A percentile compares a stretch with the other conserved stretches of the same genome.
Evolutionary conservation across 2,797 vertebrate species (phyloP).

Genomic region (Catostomus latipinnis): DNA sequence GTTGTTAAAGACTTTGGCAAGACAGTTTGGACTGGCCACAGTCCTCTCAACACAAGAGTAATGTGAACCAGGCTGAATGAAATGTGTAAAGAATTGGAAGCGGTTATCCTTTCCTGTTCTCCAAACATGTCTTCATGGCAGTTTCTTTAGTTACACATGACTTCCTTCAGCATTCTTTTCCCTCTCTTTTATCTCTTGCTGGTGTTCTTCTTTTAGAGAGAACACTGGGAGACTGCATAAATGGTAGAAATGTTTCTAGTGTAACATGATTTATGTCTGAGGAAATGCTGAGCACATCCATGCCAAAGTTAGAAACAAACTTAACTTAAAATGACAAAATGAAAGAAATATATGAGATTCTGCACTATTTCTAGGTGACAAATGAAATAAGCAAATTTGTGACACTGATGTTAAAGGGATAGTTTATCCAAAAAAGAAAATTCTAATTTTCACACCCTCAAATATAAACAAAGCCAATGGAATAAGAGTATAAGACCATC

Average conservation of each 20-base stretch:
- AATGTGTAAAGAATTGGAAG: slow-evolving; percentile 26
- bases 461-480: slow-evolving; percentile 97
- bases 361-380: too few relatives aligned
- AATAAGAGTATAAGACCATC: slow-evolving; percentile 99
- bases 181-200: neutral
- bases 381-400: too few relatives aligned
- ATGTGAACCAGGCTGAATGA: slow-evolving; percentile 22
- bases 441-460: too few relatives aligned
- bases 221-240: neutral
- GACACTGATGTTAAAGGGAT: too few relatives aligned
- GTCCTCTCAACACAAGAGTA: slow-evolving; percentile 11
- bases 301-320: too few relatives aligned
- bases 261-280: neutral
- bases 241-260: neutral
- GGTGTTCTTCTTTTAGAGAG: slow-evolving; percentile 2
- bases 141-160: neutral
- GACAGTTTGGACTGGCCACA: neutral
- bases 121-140: slow-evolving; percentile 39
- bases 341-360: too few relatives aligned
- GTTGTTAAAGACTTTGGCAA: slow-evolving; percentile 24
- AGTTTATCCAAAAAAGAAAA: too few relatives aligned
- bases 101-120: slow-evolving; percentile 35
- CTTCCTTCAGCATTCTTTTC: slow-evolving; percentile 23
- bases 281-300: too few relatives aligned
- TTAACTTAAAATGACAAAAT: too few relatives aligned